Conservation (phyloP, 2,113 vertebrate genomes). For the Andinoacara biseriatus region DNA sequence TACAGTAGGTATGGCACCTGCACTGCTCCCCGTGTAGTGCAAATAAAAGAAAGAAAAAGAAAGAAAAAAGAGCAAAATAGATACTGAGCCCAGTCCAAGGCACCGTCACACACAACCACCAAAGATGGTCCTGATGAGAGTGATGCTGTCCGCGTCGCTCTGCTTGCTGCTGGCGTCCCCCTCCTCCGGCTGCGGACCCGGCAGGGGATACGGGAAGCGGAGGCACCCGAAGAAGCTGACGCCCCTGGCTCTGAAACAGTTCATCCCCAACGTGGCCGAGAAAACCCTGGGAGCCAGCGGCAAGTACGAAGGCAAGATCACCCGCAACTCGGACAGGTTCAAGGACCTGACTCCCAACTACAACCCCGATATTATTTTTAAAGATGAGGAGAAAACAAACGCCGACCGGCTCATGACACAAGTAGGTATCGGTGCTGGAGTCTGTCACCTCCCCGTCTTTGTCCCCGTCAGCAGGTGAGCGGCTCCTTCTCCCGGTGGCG, state of each 20-base stretch:
- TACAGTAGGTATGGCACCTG: not conserved
- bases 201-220: conserved; percentile 96
- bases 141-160: conserved; percentile 52
- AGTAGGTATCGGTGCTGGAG: conserved; percentile 81
- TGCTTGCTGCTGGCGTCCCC: conserved; percentile 88
- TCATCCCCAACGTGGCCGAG: conserved; percentile 98
- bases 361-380: conserved; percentile 99
- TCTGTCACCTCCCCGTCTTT: not conserved
- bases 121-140: conserved; percentile 27
- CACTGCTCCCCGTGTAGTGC: not conserved
- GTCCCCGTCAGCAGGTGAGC: not conserved
- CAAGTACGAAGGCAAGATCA: conserved; percentile 97
- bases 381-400: conserved; percentile 99
- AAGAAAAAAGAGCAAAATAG: not conserved
- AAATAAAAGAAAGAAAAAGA: not conserved
- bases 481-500: too few species aligned
- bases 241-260: conserved; percentile 98
- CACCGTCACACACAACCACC: not conserved
- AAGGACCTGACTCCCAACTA: conserved; percentile 99
- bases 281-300: conserved; percentile 99
- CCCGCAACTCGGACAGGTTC: conserved; percentile 96
- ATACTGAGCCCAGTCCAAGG: not conserved
- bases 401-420: conserved; percentile 99
- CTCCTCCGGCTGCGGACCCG: conserved; percentile 94
- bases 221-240: conserved; percentile 97